Conservation (phyloP, 2,113 vertebrate species). For the Balaeniceps rex region DNA sequence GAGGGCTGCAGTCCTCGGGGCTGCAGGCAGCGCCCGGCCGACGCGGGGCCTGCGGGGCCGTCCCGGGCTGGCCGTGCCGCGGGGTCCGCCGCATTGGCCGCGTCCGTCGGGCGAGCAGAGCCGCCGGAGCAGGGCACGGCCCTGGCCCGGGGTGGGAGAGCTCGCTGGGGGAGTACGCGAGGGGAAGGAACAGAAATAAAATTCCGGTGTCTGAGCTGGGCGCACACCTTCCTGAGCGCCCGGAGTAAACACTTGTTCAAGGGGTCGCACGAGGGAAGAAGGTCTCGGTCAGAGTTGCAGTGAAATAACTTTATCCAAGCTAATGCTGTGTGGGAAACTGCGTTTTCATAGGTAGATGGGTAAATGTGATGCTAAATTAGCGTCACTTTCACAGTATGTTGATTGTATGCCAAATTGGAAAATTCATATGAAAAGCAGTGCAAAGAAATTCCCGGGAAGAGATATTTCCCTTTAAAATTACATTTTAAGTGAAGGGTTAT, state of each 20-base stretch:
- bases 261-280: background rate
- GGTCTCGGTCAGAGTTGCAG: background rate
- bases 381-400: background rate
- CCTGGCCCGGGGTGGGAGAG: background rate
- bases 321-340: rapidly evolving
- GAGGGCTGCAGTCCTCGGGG: no score
- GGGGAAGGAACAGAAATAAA: no score
- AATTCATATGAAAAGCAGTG: background rate
- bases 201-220: background rate
- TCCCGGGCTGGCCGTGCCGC: background rate
- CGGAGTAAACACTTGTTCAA: background rate
- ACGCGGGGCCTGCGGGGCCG: background rate
- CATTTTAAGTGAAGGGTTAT: background rate
- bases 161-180: background rate
- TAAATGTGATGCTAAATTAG: background rate
- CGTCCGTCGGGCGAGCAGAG: background rate
- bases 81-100: no score
- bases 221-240: rapidly evolving
- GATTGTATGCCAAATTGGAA: background rate
- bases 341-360: background rate
- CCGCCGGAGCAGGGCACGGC: background rate
- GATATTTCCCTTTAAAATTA: background rate
- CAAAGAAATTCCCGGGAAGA: background rate
- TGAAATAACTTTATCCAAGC: background rate
- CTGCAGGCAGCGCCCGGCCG: no score